phyloP scores from a whole-genome alignment of 2,113 vertebrate species.

The Propithecus coquereli region DNA sequence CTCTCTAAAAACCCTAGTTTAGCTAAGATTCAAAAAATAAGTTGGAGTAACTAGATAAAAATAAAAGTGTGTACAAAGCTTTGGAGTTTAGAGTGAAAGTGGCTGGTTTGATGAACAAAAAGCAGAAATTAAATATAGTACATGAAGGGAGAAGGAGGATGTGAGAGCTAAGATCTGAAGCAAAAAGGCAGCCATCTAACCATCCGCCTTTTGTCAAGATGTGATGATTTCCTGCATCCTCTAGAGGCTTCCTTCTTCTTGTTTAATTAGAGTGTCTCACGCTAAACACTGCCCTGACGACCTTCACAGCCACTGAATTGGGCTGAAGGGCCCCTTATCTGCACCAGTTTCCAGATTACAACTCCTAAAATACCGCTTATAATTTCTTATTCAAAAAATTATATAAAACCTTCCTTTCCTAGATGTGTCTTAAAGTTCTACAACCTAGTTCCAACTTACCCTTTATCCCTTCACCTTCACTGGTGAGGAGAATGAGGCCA shows the following conservation, averaged over 20 bases:
- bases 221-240: neutral
- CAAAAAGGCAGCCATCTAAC: neutral
- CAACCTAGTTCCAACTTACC: neutral
- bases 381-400: neutral
- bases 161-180: neutral
- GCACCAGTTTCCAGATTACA: neutral
- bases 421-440: neutral
- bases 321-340: neutral
- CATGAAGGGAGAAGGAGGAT: neutral
- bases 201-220: neutral
- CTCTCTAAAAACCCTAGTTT: neutral
- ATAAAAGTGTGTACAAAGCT: neutral
- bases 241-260: neutral
- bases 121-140: neutral
- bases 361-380: neutral
- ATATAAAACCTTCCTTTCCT: neutral
- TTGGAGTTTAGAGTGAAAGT: neutral
- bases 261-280: neutral
- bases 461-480: neutral
- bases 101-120: neutral
- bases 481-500: neutral
- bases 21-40: neutral
- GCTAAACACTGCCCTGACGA: neutral
- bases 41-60: neutral
- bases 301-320: neutral